These are phyloP conservation scores for Bhutanitis thaidina DNA, from an alignment of 2,888 invertebrate genomes.

Conservation along the genomic window DNA sequence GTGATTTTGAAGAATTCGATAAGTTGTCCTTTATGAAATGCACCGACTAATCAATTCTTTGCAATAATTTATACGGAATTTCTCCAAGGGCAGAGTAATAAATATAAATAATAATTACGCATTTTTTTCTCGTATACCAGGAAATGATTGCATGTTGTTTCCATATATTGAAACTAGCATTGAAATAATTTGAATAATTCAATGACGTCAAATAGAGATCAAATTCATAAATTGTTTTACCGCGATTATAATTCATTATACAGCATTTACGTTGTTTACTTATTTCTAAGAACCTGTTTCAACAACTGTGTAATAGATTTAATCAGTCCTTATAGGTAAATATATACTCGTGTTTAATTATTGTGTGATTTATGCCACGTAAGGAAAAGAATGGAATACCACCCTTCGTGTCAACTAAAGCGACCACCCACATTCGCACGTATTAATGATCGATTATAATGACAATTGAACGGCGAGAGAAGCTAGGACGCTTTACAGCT, in stretches of 20 bases:
- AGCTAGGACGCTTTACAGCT: neutral
- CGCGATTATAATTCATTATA: constrained; percentile 30
- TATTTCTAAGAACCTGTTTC: constrained; percentile 28
- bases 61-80: neutral
- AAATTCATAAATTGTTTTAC: constrained; percentile 15
- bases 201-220: constrained; percentile 26
- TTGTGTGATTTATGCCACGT: neutral
- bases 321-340: too few species aligned
- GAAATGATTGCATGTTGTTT: neutral
- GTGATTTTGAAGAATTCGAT: too few species aligned
- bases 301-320: neutral
- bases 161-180: neutral
- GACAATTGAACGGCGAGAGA: neutral
- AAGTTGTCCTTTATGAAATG: too few species aligned
- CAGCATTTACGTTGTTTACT: constrained; percentile 40
- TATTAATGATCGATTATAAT: constrained; percentile 38
- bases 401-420: constrained; percentile 36
- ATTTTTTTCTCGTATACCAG: neutral
- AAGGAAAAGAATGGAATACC: neutral
- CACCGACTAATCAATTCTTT: too few species aligned
- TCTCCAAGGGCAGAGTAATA: neutral
- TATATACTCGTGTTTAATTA: neutral
- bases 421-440: constrained; percentile 68
- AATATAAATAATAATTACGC: neutral
- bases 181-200: constrained; percentile 23